Evolutionary conservation across 35 echinoderm and acorn worm genomes (phyloP).

Genomic region (Eucidaris tribuloides): DNA sequence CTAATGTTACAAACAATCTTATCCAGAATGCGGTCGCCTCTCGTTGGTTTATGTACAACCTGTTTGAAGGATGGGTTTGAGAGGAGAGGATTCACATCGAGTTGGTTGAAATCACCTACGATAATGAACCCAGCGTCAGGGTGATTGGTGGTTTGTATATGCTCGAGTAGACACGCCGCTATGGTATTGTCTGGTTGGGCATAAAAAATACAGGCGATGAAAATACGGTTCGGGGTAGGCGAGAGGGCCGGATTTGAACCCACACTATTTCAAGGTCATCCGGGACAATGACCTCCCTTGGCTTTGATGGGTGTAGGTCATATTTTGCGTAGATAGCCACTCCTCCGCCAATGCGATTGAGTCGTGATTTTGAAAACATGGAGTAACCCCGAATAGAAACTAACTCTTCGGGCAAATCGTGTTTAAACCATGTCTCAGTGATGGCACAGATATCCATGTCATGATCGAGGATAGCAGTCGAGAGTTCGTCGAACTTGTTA

Average conservation of each 20-base stretch:
- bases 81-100: conserved; percentile 1
- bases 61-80: neutral
- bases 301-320: neutral
- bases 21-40: conserved; percentile 38
- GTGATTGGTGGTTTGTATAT: conserved; percentile 2
- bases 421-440: conserved; percentile 7
- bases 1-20: conserved; percentile 27
- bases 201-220: neutral
- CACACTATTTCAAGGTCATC: conserved; percentile 20
- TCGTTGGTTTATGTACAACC: conserved; percentile 41
- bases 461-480: neutral
- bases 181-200: neutral
- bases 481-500: neutral
- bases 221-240: conserved; percentile 21
- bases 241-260: neutral
- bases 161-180: neutral
- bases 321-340: neutral
- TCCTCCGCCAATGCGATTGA: neutral
- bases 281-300: neutral
- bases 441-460: neutral
- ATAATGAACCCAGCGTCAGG: conserved; percentile 31
- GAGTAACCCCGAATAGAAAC: conserved; percentile 5
- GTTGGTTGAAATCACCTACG: conserved; percentile 38
- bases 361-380: neutral
- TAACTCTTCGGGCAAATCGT: neutral